Evolutionary conservation across 1,140 invertebrate species (phyloP).

Genomic region (Listronotus bonariensis): DNA sequence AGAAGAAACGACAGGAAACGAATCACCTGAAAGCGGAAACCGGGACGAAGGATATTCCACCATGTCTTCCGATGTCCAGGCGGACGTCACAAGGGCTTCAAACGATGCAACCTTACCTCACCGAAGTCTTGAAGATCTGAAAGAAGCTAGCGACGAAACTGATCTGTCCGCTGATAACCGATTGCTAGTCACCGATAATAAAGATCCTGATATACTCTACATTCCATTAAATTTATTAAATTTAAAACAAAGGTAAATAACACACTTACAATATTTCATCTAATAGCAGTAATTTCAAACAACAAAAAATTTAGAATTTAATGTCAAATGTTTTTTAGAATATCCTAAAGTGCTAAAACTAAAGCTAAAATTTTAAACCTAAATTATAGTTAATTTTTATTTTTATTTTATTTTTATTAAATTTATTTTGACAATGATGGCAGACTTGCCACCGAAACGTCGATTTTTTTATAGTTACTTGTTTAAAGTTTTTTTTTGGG

Average conservation of each 20-base stretch:
- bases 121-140: constrained; percentile 69
- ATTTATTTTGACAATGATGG: too few relatives aligned
- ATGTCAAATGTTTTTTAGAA: too few relatives aligned
- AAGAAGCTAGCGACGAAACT: constrained; percentile 72
- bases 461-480: too few relatives aligned
- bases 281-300: too few relatives aligned
- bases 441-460: too few relatives aligned
- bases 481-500: too few relatives aligned
- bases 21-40: constrained; percentile 74
- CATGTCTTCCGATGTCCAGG: constrained; percentile 86
- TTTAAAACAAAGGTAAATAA: constrained; percentile 59
- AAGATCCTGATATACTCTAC: constrained; percentile 70
- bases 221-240: constrained; percentile 70
- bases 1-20: constrained; percentile 65
- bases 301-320: too few relatives aligned
- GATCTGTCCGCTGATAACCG: constrained; percentile 62
- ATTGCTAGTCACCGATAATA: constrained; percentile 60
- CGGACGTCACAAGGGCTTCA: constrained; percentile 59
- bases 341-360: too few relatives aligned
- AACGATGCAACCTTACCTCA: constrained; percentile 59
- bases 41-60: constrained; percentile 87
- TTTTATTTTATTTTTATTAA: too few relatives aligned
- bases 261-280: too few relatives aligned
- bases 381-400: too few relatives aligned
- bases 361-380: too few relatives aligned